Percentiles rank a stretch among this genome's conserved stretches.
Conservation (phyloP, 2,888 invertebrate genomes). For the Prenolepis imparis region DNA sequence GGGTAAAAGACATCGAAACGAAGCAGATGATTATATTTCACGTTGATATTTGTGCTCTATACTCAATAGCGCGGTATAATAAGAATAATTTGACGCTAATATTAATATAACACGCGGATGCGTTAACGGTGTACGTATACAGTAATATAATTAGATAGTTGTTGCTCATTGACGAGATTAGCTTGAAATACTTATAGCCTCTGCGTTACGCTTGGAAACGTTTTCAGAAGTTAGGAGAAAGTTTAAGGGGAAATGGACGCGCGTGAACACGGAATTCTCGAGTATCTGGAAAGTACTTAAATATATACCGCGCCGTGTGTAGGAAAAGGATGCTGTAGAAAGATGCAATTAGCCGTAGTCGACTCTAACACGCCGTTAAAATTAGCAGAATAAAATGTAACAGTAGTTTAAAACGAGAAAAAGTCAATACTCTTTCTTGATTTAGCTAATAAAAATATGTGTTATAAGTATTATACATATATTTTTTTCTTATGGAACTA, state of each 20-base stretch:
- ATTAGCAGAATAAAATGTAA: neutral
- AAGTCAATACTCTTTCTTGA: neutral
- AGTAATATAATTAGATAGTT: constrained; percentile 21
- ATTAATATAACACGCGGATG: neutral
- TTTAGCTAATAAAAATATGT: neutral
- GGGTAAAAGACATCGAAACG: neutral
- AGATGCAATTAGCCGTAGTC: constrained; percentile 10
- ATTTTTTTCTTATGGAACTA: no score
- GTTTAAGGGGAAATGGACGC: neutral
- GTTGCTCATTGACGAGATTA: constrained; percentile 15
- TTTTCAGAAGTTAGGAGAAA: constrained; percentile 6
- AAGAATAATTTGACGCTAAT: constrained; percentile 15
- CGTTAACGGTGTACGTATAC: neutral
- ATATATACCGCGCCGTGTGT: neutral
- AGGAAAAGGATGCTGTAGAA: neutral
- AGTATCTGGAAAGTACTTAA: constrained; percentile 10
- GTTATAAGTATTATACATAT: no score
- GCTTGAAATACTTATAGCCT: neutral
- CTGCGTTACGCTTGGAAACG: neutral
- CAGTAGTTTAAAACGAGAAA: neutral
- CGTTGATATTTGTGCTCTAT: neutral
- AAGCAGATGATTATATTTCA: neutral
- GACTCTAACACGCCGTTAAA: neutral
- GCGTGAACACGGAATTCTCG: neutral
- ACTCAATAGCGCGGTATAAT: neutral